phyloP scores from a whole-genome alignment of 2,888 invertebrate species.

The Xestoiulus laeticollis region DNA sequence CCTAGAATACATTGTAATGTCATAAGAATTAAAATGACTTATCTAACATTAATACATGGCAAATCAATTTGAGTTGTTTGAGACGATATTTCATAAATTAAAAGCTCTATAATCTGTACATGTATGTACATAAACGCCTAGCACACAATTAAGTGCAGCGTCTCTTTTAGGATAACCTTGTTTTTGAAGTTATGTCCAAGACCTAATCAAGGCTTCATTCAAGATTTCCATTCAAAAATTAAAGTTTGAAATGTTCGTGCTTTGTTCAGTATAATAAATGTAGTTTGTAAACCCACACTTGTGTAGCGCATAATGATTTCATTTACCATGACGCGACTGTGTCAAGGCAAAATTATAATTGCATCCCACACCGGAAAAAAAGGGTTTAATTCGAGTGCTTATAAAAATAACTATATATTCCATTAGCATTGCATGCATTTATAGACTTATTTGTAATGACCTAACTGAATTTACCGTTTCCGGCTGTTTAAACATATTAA shows the following conservation, averaged over 20 bases:
- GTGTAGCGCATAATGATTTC: not conserved
- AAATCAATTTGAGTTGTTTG: too few relatives aligned
- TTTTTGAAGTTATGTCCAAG: too few relatives aligned
- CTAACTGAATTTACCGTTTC: slow-evolving; percentile 20
- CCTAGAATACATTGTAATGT: too few relatives aligned
- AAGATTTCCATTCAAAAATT: not conserved
- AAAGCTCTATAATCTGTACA: too few relatives aligned
- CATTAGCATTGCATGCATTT: not conserved
- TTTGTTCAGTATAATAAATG: not conserved
- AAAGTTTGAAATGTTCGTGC: not conserved
- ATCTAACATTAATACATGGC: too few relatives aligned
- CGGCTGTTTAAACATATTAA: not conserved
- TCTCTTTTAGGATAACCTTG: too few relatives aligned
- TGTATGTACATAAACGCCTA: too few relatives aligned
- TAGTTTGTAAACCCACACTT: not conserved
- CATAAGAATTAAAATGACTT: too few relatives aligned
- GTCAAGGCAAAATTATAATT: slow-evolving; percentile 16
- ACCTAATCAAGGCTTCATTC: not conserved
- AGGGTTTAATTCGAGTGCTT: not conserved
- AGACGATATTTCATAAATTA: too few relatives aligned
- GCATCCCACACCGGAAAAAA: not conserved
- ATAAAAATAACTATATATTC: not conserved
- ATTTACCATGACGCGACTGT: slow-evolving; percentile 24
- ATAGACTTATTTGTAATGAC: not conserved
- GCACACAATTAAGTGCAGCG: too few relatives aligned